These are phyloP conservation scores for Caenorhabditis tropicalis DNA, from an alignment of 1,140 invertebrate species.

Conservation along the genomic window DNA sequence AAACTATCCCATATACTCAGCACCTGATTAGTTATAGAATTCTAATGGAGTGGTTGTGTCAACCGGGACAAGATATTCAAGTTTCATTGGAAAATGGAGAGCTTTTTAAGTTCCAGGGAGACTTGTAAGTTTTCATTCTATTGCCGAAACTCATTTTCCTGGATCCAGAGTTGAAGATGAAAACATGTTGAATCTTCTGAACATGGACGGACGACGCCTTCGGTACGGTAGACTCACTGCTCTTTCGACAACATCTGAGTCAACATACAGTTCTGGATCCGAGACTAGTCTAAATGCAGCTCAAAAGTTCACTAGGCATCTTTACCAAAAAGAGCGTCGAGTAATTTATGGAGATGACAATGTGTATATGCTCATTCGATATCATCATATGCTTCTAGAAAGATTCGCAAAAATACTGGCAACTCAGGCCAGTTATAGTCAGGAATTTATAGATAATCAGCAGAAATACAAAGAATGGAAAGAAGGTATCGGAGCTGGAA, in stretches of 20 bases:
- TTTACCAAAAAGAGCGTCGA: not conserved
- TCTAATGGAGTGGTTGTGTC: conserved; percentile 13
- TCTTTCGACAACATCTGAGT: not conserved
- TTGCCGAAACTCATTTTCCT: not conserved
- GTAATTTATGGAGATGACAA: conserved; percentile 16
- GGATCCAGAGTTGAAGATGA: conserved; percentile 14
- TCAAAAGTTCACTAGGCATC: not conserved
- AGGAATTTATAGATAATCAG: not conserved
- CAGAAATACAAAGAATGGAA: not conserved
- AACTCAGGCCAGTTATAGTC: not conserved
- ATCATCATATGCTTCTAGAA: not conserved
- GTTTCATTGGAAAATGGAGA: not conserved
- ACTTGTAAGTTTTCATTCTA: not conserved
- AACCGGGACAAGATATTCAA: not conserved
- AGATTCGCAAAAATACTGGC: not conserved
- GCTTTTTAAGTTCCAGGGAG: not conserved
- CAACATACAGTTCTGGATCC: not conserved
- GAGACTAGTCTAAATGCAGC: not conserved
- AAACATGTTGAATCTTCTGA: not conserved
- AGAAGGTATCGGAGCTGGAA: not conserved
- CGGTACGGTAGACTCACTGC: not conserved
- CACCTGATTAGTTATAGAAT: not conserved
- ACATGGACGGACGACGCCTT: not conserved
- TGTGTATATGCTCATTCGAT: conserved; percentile 1
- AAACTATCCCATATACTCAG: not conserved